Conservation (phyloP, 2,888 invertebrate genomes). For the Pilophorus perplexus region DNA sequence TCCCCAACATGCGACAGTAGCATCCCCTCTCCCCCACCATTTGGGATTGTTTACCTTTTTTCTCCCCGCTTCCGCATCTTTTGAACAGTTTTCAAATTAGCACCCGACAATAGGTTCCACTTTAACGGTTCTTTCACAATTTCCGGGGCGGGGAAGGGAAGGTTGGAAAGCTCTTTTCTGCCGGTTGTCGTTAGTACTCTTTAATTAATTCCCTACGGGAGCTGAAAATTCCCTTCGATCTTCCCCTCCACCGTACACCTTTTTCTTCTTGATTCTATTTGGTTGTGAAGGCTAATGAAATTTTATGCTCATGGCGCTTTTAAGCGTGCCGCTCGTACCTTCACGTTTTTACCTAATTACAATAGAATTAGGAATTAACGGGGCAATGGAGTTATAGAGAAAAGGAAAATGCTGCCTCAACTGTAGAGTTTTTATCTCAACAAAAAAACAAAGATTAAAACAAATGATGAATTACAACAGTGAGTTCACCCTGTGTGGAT, state of each 20-base stretch:
- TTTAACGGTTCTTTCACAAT: slow-evolving; percentile 37
- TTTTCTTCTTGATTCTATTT: neutral
- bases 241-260: neutral
- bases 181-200: slow-evolving; percentile 31
- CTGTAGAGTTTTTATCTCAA: too few relatives aligned
- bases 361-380: too few relatives aligned
- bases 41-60: slow-evolving; percentile 24
- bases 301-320: slow-evolving; percentile 10
- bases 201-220: slow-evolving; percentile 28
- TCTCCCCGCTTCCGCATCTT: slow-evolving; percentile 5
- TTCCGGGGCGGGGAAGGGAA: too few relatives aligned
- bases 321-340: too few relatives aligned
- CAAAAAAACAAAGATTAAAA: too few relatives aligned
- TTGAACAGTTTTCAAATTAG: slow-evolving; percentile 38
- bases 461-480: too few relatives aligned
- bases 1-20: too few relatives aligned
- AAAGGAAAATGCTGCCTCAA: too few relatives aligned
- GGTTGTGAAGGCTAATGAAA: slow-evolving; percentile 16
- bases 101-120: slow-evolving; percentile 37
- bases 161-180: slow-evolving; percentile 20
- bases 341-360: too few relatives aligned
- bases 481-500: too few relatives aligned
- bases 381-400: too few relatives aligned
- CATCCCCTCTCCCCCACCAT: neutral
- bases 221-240: slow-evolving; percentile 17